Evolutionary conservation across 2,888 invertebrate genomes (phyloP), one percentile per base, ranked within the genome.

Genomic region (Nipponacmea schrenckii): DNA sequence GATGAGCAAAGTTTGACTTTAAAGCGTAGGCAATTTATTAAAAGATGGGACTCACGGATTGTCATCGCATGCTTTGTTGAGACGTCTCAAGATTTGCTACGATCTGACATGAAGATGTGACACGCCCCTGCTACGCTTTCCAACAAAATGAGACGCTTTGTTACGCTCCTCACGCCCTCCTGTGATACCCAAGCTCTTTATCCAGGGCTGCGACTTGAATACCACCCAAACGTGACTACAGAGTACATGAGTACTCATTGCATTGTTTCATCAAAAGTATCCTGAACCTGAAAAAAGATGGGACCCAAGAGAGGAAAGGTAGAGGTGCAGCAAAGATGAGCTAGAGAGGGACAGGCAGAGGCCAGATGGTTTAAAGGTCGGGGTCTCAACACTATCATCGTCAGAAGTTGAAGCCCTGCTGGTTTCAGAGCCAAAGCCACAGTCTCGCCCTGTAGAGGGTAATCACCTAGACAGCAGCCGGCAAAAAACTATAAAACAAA

Each of bases 361-460:
- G 56, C 62, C 69, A 72, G 67, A 44, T 73, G 73, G 69, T 66
- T 72, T 69, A 72, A 72, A 69, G 64, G 69, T 64, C 73, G 64
- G 67, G 46, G 72, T 65, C 70, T 69, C 70, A 70, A 73, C 70
- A 70, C 68, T 70, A 67, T 64, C 67, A 68, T 48, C 73, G 67
- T 50, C 73, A 73, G 73, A 73, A 73, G 73, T 70, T 70, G 70
- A 73, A 73, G 73, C 65, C 73, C 67, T 73, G 70, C 68, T 70
- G 71, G 74, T 70, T 68, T 66, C 74, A 70, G 72, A 72, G 68
- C 67, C 64, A 72, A 71, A 75, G 68, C 75, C 75, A 75, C 70
- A 75, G 70, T 50, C 62, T 72, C 73, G 69, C 69, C 69, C 24
- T 73, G 69, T 69, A 73, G 45, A 46, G 68, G 68, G 44, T 62